Evolutionary conservation across 2,113 vertebrate species (phyloP).

Genomic region (Trochalopteron elliotii): DNA sequence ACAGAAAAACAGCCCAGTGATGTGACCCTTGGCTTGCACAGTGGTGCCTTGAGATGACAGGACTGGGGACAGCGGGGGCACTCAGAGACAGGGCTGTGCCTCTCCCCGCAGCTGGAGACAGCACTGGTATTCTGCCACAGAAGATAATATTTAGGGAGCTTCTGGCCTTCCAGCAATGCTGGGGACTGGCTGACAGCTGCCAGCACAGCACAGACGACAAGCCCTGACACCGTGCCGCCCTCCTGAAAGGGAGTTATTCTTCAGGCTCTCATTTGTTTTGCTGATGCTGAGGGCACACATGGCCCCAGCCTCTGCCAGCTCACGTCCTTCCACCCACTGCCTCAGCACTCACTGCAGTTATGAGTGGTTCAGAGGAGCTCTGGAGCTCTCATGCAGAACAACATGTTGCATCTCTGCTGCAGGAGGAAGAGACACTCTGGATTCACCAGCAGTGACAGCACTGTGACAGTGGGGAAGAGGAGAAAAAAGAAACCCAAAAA

Average conservation of each 20-base stretch:
- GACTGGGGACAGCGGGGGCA: background rate
- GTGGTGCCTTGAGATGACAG: background rate
- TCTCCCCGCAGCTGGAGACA: background rate
- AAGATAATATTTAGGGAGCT: constrained; percentile 34
- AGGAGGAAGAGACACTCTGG: background rate
- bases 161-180: background rate
- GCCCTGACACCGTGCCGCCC: background rate
- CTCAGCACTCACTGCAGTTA: background rate
- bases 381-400: constrained; percentile 20
- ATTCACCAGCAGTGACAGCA: background rate
- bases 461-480: fast-evolving
- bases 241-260: constrained; percentile 16
- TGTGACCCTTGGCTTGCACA: background rate
- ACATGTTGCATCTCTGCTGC: constrained; percentile 5
- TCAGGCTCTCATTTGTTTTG: background rate
- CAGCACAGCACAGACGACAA: background rate
- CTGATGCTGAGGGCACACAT: background rate
- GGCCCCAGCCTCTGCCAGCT: background rate
- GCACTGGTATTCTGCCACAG: background rate
- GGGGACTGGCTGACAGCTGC: constrained; percentile 22
- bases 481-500: background rate
- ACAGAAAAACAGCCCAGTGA: background rate
- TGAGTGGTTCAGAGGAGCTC: background rate
- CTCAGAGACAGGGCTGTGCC: background rate
- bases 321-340: constrained; percentile 19